Conservation (phyloP, 2,797 vertebrate species). For the Antrozous pallidus region DNA sequence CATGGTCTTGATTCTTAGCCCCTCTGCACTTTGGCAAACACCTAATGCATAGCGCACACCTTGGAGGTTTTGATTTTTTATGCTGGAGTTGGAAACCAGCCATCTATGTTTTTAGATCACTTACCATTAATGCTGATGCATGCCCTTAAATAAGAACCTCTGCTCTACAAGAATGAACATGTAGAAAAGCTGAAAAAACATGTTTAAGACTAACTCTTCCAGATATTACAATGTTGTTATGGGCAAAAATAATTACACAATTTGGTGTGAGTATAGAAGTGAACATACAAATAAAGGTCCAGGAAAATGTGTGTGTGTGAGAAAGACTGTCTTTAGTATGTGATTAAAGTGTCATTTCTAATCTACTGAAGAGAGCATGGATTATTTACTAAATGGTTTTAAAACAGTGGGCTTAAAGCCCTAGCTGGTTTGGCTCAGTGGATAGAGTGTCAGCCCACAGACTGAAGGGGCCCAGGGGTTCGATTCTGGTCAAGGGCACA, state of each 20-base stretch:
- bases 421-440: not conserved
- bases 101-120: not conserved
- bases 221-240: not conserved
- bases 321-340: not conserved
- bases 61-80: not conserved
- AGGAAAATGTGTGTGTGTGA: not conserved
- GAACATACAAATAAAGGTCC: not conserved
- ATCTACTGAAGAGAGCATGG: constrained; percentile 1
- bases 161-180: constrained; percentile 13
- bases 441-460: not conserved
- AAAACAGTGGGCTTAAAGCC: not conserved
- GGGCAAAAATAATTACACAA: not conserved
- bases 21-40: not conserved
- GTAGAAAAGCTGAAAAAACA: not conserved
- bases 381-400: constrained; percentile 47
- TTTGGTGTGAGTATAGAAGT: not conserved
- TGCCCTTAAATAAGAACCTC: constrained; percentile 42
- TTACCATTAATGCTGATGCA: not conserved
- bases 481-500: not conserved
- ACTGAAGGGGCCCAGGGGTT: not conserved
- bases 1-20: not conserved
- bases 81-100: not conserved
- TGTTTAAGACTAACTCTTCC: not conserved
- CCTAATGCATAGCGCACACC: not conserved
- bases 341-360: constrained; percentile 18